These are phyloP conservation scores for Peromyscus polionotus DNA, from an alignment of 2,113 vertebrate genomes.

Conservation along the genomic window DNA sequence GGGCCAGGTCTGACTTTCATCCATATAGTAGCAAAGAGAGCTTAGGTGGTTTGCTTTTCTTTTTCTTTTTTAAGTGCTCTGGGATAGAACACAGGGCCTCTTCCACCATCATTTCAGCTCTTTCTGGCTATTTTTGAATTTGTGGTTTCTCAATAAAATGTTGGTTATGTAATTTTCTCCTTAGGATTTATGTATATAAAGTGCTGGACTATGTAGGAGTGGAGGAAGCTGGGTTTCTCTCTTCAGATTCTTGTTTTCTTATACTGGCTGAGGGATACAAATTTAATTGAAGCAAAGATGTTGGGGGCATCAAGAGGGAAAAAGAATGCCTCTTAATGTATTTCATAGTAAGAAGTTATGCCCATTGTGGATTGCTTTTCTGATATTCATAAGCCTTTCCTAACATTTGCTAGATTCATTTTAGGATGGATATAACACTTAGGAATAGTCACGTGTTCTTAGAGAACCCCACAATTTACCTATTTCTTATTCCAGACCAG, in stretches of 20 bases:
- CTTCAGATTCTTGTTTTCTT: conserved; percentile 32
- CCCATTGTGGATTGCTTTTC: neutral
- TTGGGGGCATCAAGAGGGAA: neutral
- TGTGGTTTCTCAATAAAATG: conserved; percentile 33
- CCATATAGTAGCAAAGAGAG: neutral
- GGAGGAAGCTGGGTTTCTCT: neutral
- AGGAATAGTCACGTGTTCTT: neutral
- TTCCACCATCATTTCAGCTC: neutral
- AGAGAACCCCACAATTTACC: neutral
- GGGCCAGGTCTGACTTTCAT: neutral
- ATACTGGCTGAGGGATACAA: neutral
- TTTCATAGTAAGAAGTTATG: neutral
- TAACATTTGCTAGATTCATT: neutral
- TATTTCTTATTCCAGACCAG: neutral
- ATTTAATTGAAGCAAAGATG: neutral
- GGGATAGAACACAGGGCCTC: neutral
- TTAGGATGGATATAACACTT: neutral
- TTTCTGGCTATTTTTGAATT: neutral
- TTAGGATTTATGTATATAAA: conserved; percentile 10
- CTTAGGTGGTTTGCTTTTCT: neutral
- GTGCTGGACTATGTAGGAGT: neutral
- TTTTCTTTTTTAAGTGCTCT: neutral
- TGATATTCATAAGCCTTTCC: neutral
- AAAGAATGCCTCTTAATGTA: neutral
- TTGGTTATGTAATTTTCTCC: neutral